Percentiles rank a stretch among this genome's conserved stretches.
Evolutionary conservation across 2,797 vertebrate genomes (phyloP).

Genomic region (Epinephelus awoara): DNA sequence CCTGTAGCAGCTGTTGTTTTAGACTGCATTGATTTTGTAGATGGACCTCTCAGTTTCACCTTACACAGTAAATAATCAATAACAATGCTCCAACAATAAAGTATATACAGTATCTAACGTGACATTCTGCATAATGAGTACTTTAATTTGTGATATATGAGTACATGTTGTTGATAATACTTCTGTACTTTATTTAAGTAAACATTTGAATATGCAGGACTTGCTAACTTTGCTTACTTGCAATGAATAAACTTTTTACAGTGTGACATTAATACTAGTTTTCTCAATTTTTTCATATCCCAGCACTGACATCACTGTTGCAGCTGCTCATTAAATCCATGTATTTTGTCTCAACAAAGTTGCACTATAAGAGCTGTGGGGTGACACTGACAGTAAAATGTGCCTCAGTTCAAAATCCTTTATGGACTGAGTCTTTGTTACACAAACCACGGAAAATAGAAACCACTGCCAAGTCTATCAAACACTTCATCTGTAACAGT

Average conservation of each 20-base stretch:
- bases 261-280: neutral
- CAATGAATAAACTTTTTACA: neutral
- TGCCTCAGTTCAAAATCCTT: neutral
- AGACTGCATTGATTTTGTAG: neutral
- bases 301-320: neutral
- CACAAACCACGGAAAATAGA: neutral
- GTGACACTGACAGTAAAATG: neutral
- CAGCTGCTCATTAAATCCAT: neutral
- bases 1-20: neutral
- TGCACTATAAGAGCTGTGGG: neutral
- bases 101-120: neutral
- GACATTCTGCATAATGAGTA: constrained; percentile 1
- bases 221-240: neutral
- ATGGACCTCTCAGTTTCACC: neutral
- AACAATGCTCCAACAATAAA: neutral
- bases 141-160: neutral
- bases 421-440: neutral
- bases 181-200: neutral
- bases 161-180: constrained; percentile 7
- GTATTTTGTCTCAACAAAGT: neutral
- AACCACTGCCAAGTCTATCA: neutral
- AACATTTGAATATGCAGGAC: neutral
- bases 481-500: constrained; percentile 6
- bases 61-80: neutral
- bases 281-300: neutral